Percentiles rank a stretch among this genome's conserved stretches.
Evolutionary conservation across 2,888 invertebrate genomes (phyloP).

Genomic region (Platypus cylindrus): DNA sequence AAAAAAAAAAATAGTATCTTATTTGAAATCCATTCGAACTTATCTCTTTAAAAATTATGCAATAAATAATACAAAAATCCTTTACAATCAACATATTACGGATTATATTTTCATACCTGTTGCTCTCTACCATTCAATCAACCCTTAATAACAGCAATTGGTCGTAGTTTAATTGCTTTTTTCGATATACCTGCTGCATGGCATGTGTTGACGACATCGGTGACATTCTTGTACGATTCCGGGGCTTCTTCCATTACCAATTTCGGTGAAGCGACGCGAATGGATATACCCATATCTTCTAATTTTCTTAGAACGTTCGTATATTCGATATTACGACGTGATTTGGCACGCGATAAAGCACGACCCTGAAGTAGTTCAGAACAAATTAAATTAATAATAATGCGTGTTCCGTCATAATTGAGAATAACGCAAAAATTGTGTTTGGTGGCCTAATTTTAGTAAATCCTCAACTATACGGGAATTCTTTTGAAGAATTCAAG

Average conservation of each 20-base stretch:
- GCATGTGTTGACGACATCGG: conserved; percentile 97
- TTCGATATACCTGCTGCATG: conserved; percentile 95
- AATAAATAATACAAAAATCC: no score
- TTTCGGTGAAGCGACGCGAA: conserved; percentile 96
- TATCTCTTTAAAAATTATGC: no score
- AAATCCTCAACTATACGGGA: no score
- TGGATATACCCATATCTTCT: conserved; percentile 77
- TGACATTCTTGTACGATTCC: conserved; percentile 98
- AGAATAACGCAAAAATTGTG: no score
- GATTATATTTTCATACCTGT: background rate
- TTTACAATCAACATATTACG: background rate
- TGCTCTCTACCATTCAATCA: no score
- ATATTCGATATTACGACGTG: conserved; percentile 89
- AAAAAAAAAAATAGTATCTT: no score
- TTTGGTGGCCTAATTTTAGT: no score
- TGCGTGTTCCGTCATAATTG: no score
- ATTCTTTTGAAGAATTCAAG: no score
- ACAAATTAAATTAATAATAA: background rate
- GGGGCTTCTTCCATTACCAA: conserved; percentile 99
- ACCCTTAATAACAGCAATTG: conserved; percentile 99
- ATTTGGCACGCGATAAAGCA: conserved; percentile 93
- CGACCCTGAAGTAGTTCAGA: conserved; percentile 57
- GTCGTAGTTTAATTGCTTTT: conserved; percentile 90
- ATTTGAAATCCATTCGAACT: no score
- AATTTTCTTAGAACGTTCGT: conserved; percentile 77